Evolutionary conservation across 2,113 vertebrate genomes (phyloP), one percentile per base, ranked within the genome.

Genomic region (Ancistrus triradiatus): DNA sequence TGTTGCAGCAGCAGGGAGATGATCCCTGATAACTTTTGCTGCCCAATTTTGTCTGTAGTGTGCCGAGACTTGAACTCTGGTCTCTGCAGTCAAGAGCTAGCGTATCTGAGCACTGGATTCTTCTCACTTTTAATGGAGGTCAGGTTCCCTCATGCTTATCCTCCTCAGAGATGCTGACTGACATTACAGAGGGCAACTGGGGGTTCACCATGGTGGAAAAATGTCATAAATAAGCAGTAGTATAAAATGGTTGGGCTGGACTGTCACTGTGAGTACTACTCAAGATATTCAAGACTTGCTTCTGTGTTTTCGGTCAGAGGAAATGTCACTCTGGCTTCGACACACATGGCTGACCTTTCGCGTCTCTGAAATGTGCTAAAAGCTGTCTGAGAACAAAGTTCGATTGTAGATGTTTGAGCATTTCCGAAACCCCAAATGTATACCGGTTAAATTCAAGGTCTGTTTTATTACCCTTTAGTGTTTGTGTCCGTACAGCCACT

Each of bases 201-300:
- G 42, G 6, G 13, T 8, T 2, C 7, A 42, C 6, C 6, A 48
- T 21, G 40, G 22, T 27, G 40, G 6, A 28, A 17, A 21, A 24
- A 33, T 27, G 19, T 21, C 38, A 52, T 59, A 42, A n/a, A 66
- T 67, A 58, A 59, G 25, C 31, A 46, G 38, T 25, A 19, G 13
- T 33, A 58, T 8, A 40, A 3, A 61, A 71, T 79, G 78, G 83
- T 81, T 79, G 75, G 73, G 69, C 76, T 73, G 68, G 60, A 64
- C 59, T 5, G 73, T 73, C 70, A 49, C 18, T 2, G 73, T 71
- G 40, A 74, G 75, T 80, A 4, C 14, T 67, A 70, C 64, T 48
- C 56, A 52, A n/a, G n/a, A n/a, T n/a, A n/a, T n/a, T n/a, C n/a
- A n/a, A n/a, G n/a, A 9, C n/a, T 4, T 21, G 27, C 2, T 3